A percentile compares a stretch with the other conserved stretches of the same genome.
Evolutionary conservation across 2,888 invertebrate genomes (phyloP).

Genomic region (Agrilus mali): DNA sequence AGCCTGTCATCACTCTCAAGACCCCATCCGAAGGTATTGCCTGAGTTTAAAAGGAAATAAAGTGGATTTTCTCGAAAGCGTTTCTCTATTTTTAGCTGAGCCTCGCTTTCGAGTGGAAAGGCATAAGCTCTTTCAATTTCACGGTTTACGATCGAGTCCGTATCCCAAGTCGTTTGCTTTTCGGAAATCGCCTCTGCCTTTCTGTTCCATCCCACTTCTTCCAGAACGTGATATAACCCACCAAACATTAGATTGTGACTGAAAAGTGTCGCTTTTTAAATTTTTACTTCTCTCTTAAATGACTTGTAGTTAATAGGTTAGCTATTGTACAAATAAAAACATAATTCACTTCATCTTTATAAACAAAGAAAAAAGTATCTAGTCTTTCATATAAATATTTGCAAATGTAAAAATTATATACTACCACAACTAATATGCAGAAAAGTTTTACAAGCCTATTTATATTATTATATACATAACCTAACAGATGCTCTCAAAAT

Average conservation of each 20-base stretch:
- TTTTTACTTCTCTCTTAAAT: background rate
- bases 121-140: conserved; percentile 25
- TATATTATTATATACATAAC: no score
- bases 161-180: conserved; percentile 22
- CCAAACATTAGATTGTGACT: conserved; percentile 19
- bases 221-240: conserved; percentile 17
- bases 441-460: no score
- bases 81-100: conserved; percentile 21
- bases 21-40: conserved; percentile 4
- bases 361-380: no score
- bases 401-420: no score
- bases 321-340: background rate
- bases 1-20: no score
- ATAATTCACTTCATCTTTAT: background rate
- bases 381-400: no score
- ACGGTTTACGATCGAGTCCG: conserved; percentile 22
- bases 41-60: conserved; percentile 13
- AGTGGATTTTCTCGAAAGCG: conserved; percentile 10
- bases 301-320: background rate
- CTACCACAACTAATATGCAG: no score
- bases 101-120: conserved; percentile 14
- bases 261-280: background rate
- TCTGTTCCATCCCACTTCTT: conserved; percentile 13
- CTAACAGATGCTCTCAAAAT: no score
- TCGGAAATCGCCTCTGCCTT: conserved; percentile 24